These are phyloP conservation scores for Crepidodera aurea DNA, from an alignment of 2,888 invertebrate species.

Conservation along the genomic window DNA sequence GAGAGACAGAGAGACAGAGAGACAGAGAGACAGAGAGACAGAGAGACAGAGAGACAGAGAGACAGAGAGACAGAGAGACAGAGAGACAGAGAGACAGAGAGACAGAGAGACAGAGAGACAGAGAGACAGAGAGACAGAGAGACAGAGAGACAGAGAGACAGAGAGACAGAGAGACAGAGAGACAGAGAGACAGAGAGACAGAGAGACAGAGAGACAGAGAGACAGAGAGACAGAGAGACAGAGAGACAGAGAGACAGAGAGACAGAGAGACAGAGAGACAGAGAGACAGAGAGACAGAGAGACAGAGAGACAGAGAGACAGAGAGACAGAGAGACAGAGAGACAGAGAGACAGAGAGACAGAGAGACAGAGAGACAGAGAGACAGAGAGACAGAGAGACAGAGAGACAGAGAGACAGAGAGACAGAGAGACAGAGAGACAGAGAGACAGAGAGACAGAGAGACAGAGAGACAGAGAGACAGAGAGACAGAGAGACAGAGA, in stretches of 20 bases:
- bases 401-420: conserved; percentile 29
- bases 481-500: conserved; percentile 28
- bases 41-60: conserved; percentile 20
- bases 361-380: conserved; percentile 27
- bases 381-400: conserved; percentile 29
- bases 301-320: conserved; percentile 28
- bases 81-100: conserved; percentile 3
- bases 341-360: conserved; percentile 28
- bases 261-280: conserved; percentile 1
- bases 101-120: not conserved
- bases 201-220: not conserved
- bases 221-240: not conserved
- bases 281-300: conserved; percentile 28
- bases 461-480: conserved; percentile 30
- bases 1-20: conserved; percentile 20
- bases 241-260: not conserved
- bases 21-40: conserved; percentile 19
- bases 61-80: conserved; percentile 11
- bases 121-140: not conserved
- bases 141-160: not conserved
- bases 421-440: conserved; percentile 30
- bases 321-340: conserved; percentile 27
- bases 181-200: not conserved
- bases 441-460: conserved; percentile 29
- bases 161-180: not conserved